phyloP scores from a whole-genome alignment of 2,888 invertebrate species.

The Xestobium rufovillosum region DNA sequence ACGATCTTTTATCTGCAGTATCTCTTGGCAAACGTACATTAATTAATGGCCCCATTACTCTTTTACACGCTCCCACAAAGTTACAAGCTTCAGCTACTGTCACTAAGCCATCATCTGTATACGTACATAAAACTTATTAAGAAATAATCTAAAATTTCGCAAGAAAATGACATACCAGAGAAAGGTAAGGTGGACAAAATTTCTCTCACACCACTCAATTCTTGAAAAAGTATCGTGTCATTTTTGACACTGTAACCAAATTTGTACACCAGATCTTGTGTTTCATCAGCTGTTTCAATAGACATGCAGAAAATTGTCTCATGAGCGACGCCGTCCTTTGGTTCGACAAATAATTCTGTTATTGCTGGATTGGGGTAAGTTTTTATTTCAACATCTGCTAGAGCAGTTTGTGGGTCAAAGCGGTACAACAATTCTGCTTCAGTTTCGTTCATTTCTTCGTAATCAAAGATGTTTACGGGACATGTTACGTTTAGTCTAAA shows the following conservation, averaged over 20 bases:
- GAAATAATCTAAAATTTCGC: too few species aligned
- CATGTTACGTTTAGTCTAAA: slow-evolving; percentile 16
- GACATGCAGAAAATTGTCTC: slow-evolving; percentile 13
- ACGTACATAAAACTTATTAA: too few species aligned
- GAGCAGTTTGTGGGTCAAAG: slow-evolving; percentile 2
- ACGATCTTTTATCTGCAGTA: neutral
- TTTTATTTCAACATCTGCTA: slow-evolving; percentile 9
- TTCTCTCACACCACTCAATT: slow-evolving; percentile 10
- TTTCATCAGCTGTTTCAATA: slow-evolving; percentile 10
- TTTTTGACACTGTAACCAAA: slow-evolving; percentile 15
- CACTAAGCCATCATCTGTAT: slow-evolving; percentile 11
- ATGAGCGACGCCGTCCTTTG: slow-evolving; percentile 15
- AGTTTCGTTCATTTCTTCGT: slow-evolving; percentile 9
- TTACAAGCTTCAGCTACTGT: slow-evolving; percentile 18
- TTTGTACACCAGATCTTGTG: slow-evolving; percentile 16
- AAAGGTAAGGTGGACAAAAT: slow-evolving; percentile 13
- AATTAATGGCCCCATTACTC: slow-evolving; percentile 11
- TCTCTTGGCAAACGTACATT: slow-evolving; percentile 5
- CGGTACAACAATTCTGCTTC: slow-evolving; percentile 7
- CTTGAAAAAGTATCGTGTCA: slow-evolving; percentile 8
- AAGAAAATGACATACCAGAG: slow-evolving; percentile 14
- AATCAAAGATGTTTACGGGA: slow-evolving; percentile 8
- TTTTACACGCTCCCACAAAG: slow-evolving; percentile 11
- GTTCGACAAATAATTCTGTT: slow-evolving; percentile 10
- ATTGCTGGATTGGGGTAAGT: slow-evolving; percentile 13